phyloP scores from a whole-genome alignment of 2,113 vertebrate species.

The Misgurnus mizolepis region DNA sequence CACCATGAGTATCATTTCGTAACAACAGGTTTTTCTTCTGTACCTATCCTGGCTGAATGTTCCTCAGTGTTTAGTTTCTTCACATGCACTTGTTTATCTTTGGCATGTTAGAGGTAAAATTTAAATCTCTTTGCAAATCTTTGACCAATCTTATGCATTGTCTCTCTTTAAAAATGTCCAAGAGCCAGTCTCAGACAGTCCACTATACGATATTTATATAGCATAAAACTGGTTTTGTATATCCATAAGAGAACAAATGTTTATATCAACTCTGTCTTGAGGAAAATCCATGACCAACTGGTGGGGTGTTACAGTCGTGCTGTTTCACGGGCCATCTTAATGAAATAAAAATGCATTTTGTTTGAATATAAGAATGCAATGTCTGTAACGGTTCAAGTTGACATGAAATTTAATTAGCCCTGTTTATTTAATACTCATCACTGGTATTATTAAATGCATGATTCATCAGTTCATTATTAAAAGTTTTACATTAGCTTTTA shows the following conservation, averaged over 20 bases:
- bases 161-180: background rate
- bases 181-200: constrained; percentile 2
- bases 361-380: background rate
- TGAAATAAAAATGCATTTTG: constrained; percentile 46
- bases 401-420: too few relatives aligned
- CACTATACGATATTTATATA: constrained; percentile 30
- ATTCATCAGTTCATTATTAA: too few relatives aligned
- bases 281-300: constrained; percentile 32
- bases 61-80: background rate
- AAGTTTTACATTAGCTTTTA: too few relatives aligned
- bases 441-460: too few relatives aligned
- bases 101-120: background rate
- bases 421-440: too few relatives aligned
- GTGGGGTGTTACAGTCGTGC: constrained; percentile 21
- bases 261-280: constrained; percentile 45
- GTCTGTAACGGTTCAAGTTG: too few relatives aligned
- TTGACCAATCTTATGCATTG: background rate
- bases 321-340: constrained; percentile 44
- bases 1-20: background rate
- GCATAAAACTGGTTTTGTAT: constrained; percentile 50
- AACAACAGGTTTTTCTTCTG: background rate
- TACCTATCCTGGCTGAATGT: background rate
- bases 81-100: background rate
- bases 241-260: constrained; percentile 16
- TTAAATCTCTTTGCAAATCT: background rate